Evolutionary conservation across 2,113 vertebrate genomes (phyloP), one percentile per base, ranked within the genome.

Genomic region (Tenebrosternarchus preto): DNA sequence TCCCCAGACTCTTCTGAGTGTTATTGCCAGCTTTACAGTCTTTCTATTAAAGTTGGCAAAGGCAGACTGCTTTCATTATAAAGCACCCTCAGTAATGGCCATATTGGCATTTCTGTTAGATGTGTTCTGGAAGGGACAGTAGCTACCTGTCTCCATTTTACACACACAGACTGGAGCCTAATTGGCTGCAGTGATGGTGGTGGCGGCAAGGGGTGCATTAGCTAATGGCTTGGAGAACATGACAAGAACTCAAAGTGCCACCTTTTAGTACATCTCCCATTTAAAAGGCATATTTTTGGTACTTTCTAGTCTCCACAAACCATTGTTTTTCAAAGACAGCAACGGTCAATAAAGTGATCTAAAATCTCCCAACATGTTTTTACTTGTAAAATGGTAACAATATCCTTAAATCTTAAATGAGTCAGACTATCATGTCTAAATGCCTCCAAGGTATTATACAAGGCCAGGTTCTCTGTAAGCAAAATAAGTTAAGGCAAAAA

Each of bases 61-160:
- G 85, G 78, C 80, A 78, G 87, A 87, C 88, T 87, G 83, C 85
- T 92, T 88, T 86, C 83, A 83, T 90, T 86, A 87, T 81, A 83
- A 84, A 87, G 85, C 64, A 50, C 83, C 86, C 84, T 69, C 86
- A 81, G 83, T 92, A 92, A 92, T 94, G 90, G 89, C 87, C 89
- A 66, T 56, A 73, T 81, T 93, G 92, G 87, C 92, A 93, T 93
- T 93, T 93, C 80, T 88, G 73, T 79, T 78, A 77, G 81, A 91
- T 86, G 82, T 86, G 85, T 83, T 87, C 80, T 84, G 53, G 80
- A 27, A 78, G 75, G 80, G 82, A 87, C 82, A 70, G 83, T 76
- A 80, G 82, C 80, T 66, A 39, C 27, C 17, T n/a, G 56, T 79
- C 72, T 90, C 80, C 80, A 80, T 72, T 85, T 90, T 88, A 86